phyloP scores from a whole-genome alignment of 2,797 vertebrate species.

The Neosilurus mollespiculum region DNA sequence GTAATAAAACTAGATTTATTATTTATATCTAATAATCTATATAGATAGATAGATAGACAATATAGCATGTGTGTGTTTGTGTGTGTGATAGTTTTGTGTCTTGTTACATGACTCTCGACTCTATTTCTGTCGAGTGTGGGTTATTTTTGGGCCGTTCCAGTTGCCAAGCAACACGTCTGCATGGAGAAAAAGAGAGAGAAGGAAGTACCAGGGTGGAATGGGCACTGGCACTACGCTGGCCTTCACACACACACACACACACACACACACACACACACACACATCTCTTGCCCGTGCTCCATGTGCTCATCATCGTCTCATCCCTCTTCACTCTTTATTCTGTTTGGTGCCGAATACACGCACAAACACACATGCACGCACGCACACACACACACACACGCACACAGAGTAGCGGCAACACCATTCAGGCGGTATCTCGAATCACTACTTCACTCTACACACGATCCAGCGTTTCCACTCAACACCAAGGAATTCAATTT shows the following conservation, averaged over 20 bases:
- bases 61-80: conserved; percentile 2
- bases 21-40: too few species aligned
- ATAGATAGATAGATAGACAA: too few species aligned
- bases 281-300: conserved; percentile 18
- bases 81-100: conserved; percentile 23
- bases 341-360: conserved; percentile 20
- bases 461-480: neutral
- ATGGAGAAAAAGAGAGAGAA: conserved; percentile 59
- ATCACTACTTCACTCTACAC: neutral
- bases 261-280: conserved; percentile 12
- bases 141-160: conserved; percentile 77
- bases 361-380: conserved; percentile 3
- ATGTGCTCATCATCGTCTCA: conserved; percentile 22
- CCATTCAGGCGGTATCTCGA: neutral
- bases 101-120: conserved; percentile 52
- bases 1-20: too few species aligned
- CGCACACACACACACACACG: conserved; percentile 21
- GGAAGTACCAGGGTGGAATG: conserved; percentile 73
- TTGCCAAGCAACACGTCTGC: conserved; percentile 81
- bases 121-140: conserved; percentile 76
- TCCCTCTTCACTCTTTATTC: conserved; percentile 28
- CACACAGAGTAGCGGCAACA: neutral
- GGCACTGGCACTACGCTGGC: conserved; percentile 56
- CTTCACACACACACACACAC: conserved; percentile 34
- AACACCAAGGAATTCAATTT: neutral